Conservation (phyloP, 1,140 invertebrate species). For the Calephelis nemesis region DNA sequence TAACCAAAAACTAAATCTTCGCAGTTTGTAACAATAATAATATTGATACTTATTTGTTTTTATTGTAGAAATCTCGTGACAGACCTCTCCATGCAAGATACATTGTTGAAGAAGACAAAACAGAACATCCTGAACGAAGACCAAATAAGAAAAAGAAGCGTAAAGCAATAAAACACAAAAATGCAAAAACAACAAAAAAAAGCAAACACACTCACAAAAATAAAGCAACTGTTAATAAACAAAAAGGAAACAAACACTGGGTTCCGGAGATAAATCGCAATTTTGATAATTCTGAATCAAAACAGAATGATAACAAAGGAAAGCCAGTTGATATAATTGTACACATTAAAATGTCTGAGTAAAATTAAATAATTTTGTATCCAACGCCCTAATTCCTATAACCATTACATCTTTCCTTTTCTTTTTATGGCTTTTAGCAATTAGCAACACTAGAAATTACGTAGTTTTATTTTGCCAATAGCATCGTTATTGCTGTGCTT, state of each 20-base stretch:
- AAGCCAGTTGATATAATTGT: conserved; percentile 42
- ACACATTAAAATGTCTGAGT: conserved; percentile 42
- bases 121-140: conserved; percentile 25
- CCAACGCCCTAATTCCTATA: too few relatives aligned
- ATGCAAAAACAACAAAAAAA: conserved; percentile 23
- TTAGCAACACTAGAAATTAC: too few relatives aligned
- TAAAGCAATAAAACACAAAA: conserved; percentile 24
- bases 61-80: conserved; percentile 1
- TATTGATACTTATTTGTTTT: too few relatives aligned
- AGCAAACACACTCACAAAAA: conserved; percentile 20
- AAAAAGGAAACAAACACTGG: conserved; percentile 13
- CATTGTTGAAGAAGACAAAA: conserved; percentile 19
- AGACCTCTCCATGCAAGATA: background rate
- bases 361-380: conserved; percentile 3
- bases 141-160: conserved; percentile 30
- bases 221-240: background rate
- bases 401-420: too few relatives aligned
- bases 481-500: too few relatives aligned
- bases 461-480: too few relatives aligned
- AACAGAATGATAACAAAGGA: conserved; percentile 20
- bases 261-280: conserved; percentile 25
- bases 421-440: too few relatives aligned
- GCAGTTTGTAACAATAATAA: too few relatives aligned
- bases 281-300: conserved; percentile 34
- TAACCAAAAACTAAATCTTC: too few relatives aligned